phyloP scores from a whole-genome alignment of 2,113 vertebrate genomes.

The Bos indicus region DNA sequence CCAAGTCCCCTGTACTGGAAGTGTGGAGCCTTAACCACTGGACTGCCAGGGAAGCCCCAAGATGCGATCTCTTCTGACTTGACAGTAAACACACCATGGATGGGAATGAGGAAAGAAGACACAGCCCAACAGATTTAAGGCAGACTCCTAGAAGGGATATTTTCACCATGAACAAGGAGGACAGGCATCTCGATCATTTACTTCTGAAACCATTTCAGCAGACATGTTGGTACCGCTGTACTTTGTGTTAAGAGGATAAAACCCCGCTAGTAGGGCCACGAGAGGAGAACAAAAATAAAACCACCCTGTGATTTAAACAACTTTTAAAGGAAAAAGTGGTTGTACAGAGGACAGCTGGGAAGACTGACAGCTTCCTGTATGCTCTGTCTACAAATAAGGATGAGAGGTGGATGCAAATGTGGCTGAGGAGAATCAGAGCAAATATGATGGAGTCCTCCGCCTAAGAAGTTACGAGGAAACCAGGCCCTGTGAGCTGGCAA shows the following conservation, averaged over 20 bases:
- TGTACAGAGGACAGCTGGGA: background rate
- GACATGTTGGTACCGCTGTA: background rate
- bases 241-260: background rate
- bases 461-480: background rate
- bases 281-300: background rate
- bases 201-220: background rate
- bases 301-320: background rate
- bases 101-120: background rate
- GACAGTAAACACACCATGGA: background rate
- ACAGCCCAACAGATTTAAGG: fast-evolving
- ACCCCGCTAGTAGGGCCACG: background rate
- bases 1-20: background rate
- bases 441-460: fast-evolving
- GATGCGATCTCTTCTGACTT: background rate
- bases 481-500: background rate
- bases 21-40: background rate
- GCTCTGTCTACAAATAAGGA: background rate
- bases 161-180: background rate
- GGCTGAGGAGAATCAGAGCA: background rate
- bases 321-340: background rate
- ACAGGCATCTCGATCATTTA: background rate
- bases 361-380: background rate
- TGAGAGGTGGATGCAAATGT: fast-evolving
- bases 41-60: background rate
- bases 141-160: background rate